These are phyloP conservation scores for Sinelater perroti DNA, from an alignment of 2,888 invertebrate species.

Conservation along the genomic window DNA sequence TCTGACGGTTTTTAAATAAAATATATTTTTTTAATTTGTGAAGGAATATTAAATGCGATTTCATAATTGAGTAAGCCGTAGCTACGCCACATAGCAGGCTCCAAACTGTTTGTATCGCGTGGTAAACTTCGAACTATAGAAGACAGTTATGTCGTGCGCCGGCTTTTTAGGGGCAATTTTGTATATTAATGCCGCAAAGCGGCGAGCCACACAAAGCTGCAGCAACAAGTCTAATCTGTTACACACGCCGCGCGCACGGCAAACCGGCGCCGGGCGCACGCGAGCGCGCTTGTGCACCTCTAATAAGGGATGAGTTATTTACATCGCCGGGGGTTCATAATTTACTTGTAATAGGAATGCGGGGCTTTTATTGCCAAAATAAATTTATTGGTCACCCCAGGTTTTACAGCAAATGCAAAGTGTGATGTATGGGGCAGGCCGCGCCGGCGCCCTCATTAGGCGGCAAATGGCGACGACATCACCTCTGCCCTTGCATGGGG, in stretches of 20 bases:
- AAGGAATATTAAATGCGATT: too few relatives aligned
- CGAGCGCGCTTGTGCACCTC: slow-evolving; percentile 47
- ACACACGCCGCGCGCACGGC: slow-evolving; percentile 8
- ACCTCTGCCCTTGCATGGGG: too few relatives aligned
- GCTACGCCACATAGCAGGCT: too few relatives aligned
- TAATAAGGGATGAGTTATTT: slow-evolving; percentile 59
- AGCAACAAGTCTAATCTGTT: slow-evolving; percentile 29
- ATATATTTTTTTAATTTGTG: too few relatives aligned
- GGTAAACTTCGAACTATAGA: too few relatives aligned
- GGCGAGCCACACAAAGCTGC: background rate
- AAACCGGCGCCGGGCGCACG: slow-evolving; percentile 34
- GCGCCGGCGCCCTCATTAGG: slow-evolving; percentile 17
- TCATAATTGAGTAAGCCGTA: too few relatives aligned
- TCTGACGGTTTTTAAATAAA: too few relatives aligned
- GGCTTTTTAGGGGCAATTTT: slow-evolving; percentile 6
- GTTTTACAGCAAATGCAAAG: slow-evolving; percentile 33
- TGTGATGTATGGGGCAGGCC: slow-evolving; percentile 28
- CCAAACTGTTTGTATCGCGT: too few relatives aligned
- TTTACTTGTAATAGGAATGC: slow-evolving; percentile 60
- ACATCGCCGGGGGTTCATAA: slow-evolving; percentile 59
- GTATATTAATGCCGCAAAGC: background rate
- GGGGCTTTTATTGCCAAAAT: slow-evolving; percentile 56
- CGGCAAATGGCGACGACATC: slow-evolving; percentile 12
- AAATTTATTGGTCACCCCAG: slow-evolving; percentile 49
- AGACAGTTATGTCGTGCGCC: too few relatives aligned